phyloP scores from a whole-genome alignment of 2,888 invertebrate species.

The Hoplodrina ambigua region DNA sequence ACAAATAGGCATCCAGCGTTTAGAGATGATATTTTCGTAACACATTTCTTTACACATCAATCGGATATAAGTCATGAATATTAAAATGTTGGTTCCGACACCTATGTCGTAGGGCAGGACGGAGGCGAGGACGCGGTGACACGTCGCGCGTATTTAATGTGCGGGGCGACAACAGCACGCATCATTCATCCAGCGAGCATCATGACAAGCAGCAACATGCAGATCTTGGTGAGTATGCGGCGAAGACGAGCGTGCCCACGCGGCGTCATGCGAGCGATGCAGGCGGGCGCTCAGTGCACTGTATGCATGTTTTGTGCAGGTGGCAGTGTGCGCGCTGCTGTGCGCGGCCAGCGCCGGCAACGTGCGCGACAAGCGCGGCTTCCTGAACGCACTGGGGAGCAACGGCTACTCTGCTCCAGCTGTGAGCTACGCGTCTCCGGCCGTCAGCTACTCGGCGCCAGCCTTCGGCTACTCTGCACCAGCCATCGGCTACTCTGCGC shows the following conservation, averaged over 20 bases:
- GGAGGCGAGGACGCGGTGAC: slow-evolving; percentile 12
- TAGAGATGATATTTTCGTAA: background rate
- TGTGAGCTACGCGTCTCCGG: slow-evolving; percentile 1
- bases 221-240: slow-evolving; percentile 36
- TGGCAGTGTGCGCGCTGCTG: slow-evolving; percentile 32
- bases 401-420: background rate
- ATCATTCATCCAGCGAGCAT: slow-evolving; percentile 18
- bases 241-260: background rate
- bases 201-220: slow-evolving; percentile 35
- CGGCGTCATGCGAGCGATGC: background rate
- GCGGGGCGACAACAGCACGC: slow-evolving; percentile 5
- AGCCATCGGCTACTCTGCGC: slow-evolving; percentile 52
- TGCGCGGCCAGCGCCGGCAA: slow-evolving; percentile 44
- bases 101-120: slow-evolving; percentile 19
- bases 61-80: slow-evolving; percentile 27
- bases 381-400: slow-evolving; percentile 9
- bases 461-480: too few relatives aligned
- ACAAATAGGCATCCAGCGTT: background rate
- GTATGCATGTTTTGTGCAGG: slow-evolving; percentile 16
- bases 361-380: slow-evolving; percentile 65
- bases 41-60: background rate
- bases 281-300: background rate
- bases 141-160: slow-evolving; percentile 32
- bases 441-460: slow-evolving; percentile 29
- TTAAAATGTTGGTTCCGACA: slow-evolving; percentile 28